These are phyloP conservation scores for Diplodus sargus DNA, from an alignment of 2,797 vertebrate species.

Conservation along the genomic window DNA sequence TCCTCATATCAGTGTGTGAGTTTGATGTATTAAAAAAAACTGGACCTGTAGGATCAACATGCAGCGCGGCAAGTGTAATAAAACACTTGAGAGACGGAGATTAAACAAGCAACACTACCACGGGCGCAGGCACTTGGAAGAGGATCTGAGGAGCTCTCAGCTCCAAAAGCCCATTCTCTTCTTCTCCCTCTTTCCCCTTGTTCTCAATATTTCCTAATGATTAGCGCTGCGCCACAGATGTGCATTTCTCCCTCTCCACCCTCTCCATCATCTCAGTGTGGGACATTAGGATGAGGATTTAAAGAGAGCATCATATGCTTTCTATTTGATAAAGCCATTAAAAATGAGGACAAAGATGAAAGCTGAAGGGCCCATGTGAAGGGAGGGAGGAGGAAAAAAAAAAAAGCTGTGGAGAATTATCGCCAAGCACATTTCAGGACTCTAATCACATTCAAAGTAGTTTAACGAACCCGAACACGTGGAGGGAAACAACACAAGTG, in stretches of 20 bases:
- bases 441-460: constrained; percentile 55
- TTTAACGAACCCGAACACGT: constrained; percentile 60
- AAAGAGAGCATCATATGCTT: constrained; percentile 81
- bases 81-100: constrained; percentile 74
- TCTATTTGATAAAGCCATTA: constrained; percentile 82
- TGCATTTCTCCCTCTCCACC: constrained; percentile 64
- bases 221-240: constrained; percentile 87
- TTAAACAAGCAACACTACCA: constrained; percentile 81
- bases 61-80: constrained; percentile 61
- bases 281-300: constrained; percentile 59
- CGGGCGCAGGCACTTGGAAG: constrained; percentile 84
- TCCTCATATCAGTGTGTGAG: constrained; percentile 20
- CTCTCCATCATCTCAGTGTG: constrained; percentile 47
- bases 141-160: constrained; percentile 81
- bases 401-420: constrained; percentile 45
- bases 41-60: constrained; percentile 61
- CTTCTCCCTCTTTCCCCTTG: constrained; percentile 44
- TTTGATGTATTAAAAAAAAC: constrained; percentile 36
- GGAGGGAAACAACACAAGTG: constrained; percentile 10
- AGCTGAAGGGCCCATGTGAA: constrained; percentile 44
- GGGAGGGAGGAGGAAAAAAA: not conserved
- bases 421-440: constrained; percentile 26
- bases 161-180: constrained; percentile 67
- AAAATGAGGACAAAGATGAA: constrained; percentile 70
- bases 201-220: constrained; percentile 83